These are phyloP conservation scores for Amphiduros pacificus DNA, from an alignment of 2,888 invertebrate species.

Conservation along the genomic window DNA sequence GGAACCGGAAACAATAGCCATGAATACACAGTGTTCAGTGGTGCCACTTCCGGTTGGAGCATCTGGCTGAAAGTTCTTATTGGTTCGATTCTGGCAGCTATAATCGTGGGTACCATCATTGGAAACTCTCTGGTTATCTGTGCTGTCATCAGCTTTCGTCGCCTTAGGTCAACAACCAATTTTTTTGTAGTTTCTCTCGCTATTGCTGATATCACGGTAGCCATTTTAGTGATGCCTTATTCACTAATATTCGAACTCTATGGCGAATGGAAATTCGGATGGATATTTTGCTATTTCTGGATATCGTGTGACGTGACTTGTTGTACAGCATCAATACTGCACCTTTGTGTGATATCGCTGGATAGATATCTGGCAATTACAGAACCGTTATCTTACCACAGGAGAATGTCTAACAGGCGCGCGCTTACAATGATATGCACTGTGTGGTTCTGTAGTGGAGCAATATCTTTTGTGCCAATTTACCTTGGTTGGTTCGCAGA, in stretches of 20 bases:
- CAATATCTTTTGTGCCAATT: conserved; percentile 55
- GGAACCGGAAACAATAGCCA: too few species aligned
- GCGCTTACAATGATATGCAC: conserved; percentile 38
- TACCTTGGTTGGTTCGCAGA: conserved; percentile 52
- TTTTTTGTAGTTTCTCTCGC: conserved; percentile 48
- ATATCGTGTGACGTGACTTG: conserved; percentile 57
- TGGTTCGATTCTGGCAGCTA: conserved; percentile 20
- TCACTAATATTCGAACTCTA: conserved; percentile 43
- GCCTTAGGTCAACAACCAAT: conserved; percentile 50
- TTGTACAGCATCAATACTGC: conserved; percentile 55
- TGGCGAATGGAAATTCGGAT: conserved; percentile 48
- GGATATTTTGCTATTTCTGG: conserved; percentile 52
- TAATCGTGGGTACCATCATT: conserved; percentile 35
- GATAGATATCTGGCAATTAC: conserved; percentile 53
- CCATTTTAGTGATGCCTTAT: conserved; percentile 54
- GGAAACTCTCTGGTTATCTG: conserved; percentile 52
- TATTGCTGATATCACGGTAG: conserved; percentile 53
- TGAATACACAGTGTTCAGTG: too few species aligned
- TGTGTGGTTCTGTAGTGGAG: conserved; percentile 45
- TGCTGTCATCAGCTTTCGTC: conserved; percentile 44
- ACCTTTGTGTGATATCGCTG: conserved; percentile 50
- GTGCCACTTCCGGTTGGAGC: too few species aligned
- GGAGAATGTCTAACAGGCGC: conserved; percentile 38
- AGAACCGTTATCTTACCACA: conserved; percentile 45
- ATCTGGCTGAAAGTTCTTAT: too few species aligned